Percentiles rank a stretch among this genome's conserved stretches.
These are phyloP conservation scores for Leucoraja erinaceus DNA, from an alignment of 2,113 vertebrate species.

Conservation along the genomic window DNA sequence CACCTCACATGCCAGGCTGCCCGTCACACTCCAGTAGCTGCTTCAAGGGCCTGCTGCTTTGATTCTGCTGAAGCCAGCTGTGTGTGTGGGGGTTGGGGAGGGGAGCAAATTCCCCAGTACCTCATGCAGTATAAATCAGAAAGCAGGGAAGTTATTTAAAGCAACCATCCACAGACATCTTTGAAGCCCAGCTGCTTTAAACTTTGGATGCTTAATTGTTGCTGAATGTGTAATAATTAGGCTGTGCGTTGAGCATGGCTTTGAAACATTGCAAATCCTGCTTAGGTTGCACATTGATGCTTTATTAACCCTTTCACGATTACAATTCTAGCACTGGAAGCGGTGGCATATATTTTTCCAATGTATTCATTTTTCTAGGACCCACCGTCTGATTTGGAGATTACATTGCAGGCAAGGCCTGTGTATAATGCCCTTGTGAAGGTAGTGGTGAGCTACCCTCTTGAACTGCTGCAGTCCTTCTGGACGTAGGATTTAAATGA, in stretches of 20 bases:
- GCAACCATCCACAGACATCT: not conserved
- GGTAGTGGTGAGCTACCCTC: too few relatives aligned
- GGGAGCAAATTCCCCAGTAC: conserved; percentile 7
- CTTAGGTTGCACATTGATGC: not conserved
- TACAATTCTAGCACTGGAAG: not conserved
- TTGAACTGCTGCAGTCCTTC: too few relatives aligned
- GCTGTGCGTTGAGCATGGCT: too few relatives aligned
- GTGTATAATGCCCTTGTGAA: too few relatives aligned
- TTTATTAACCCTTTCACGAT: not conserved
- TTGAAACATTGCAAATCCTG: not conserved
- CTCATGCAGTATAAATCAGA: not conserved
- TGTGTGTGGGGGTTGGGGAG: too few relatives aligned
- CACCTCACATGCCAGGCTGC: conserved; percentile 44
- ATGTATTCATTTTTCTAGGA: not conserved
- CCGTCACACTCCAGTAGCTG: conserved; percentile 43
- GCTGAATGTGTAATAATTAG: not conserved
- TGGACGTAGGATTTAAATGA: too few relatives aligned
- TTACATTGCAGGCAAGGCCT: too few relatives aligned
- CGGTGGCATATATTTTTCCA: not conserved
- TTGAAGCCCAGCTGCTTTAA: not conserved
- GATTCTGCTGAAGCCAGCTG: conserved; percentile 31
- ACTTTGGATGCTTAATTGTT: not conserved
- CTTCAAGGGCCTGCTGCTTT: conserved; percentile 23
- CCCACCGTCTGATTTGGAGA: too few relatives aligned
- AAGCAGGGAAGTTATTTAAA: not conserved